Evolutionary conservation across 2,888 invertebrate species (phyloP).

Genomic region (Melikaiella ostensackeni): DNA sequence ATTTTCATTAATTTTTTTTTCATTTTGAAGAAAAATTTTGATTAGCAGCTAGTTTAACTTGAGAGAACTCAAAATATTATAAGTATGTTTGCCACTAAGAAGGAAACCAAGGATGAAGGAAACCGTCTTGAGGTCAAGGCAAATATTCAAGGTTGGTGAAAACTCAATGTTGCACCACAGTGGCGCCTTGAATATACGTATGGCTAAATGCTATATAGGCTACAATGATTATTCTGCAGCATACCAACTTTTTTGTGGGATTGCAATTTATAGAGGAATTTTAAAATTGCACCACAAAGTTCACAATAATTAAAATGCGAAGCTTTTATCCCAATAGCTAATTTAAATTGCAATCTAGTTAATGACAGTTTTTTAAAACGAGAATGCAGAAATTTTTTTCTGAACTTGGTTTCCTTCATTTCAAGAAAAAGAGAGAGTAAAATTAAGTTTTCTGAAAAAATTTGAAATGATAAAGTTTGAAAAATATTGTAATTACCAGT

Average conservation of each 20-base stretch:
- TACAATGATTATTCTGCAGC: background rate
- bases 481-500: no score
- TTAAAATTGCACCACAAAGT: background rate
- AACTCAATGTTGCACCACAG: background rate
- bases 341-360: background rate
- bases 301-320: background rate
- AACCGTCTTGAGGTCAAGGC: slow-evolving; percentile 1
- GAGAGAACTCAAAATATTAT: background rate
- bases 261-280: background rate
- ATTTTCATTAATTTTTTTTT: no score
- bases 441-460: background rate
- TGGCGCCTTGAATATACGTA: background rate
- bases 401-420: background rate
- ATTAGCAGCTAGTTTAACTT: background rate
- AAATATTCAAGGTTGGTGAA: slow-evolving; percentile 16
- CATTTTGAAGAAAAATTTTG: no score
- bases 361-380: background rate
- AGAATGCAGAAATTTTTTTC: background rate
- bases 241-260: background rate
- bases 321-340: background rate
- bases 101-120: background rate
- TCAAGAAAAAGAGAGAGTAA: background rate
- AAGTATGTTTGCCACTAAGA: background rate
- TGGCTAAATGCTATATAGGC: background rate
- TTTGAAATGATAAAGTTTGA: background rate